Conservation (phyloP, 2,797 vertebrate species). For the Oreonectes daqikongensis region DNA sequence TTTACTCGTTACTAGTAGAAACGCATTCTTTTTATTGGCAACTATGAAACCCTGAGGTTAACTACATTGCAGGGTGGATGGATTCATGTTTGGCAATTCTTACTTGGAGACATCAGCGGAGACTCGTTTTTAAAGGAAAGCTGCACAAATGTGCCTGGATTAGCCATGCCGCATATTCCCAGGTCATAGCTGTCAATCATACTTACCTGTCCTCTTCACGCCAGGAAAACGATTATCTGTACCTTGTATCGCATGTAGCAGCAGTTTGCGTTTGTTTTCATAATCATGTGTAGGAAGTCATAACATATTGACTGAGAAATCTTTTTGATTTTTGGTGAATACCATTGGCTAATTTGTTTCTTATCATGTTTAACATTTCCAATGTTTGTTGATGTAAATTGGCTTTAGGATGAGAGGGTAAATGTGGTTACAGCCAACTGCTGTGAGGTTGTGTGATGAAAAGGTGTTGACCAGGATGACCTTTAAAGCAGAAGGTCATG, state of each 20-base stretch:
- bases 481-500: slow-evolving; percentile 2
- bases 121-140: neutral
- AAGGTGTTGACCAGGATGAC: slow-evolving; percentile 9
- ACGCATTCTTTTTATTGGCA: neutral
- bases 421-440: slow-evolving; percentile 14
- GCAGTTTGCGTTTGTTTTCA: slow-evolving; percentile 26
- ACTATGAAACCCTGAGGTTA: neutral
- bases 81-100: neutral
- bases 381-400: neutral
- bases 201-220: slow-evolving; percentile 8
- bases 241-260: slow-evolving; percentile 18
- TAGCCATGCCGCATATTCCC: slow-evolving; percentile 29
- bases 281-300: slow-evolving; percentile 14
- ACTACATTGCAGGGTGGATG: neutral
- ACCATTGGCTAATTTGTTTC: neutral
- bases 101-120: neutral
- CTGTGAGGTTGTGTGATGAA: slow-evolving; percentile 13
- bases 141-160: slow-evolving; percentile 6
- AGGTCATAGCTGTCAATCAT: slow-evolving; percentile 37
- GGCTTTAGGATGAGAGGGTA: neutral
- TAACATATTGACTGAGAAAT: slow-evolving; percentile 3
- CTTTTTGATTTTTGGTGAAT: slow-evolving; percentile 16
- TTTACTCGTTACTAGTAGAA: neutral
- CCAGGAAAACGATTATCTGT: slow-evolving; percentile 18
- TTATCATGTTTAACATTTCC: neutral